These are phyloP conservation scores for Lutjanus argentimaculatus DNA, from an alignment of 2,797 vertebrate genomes.

Conservation along the genomic window DNA sequence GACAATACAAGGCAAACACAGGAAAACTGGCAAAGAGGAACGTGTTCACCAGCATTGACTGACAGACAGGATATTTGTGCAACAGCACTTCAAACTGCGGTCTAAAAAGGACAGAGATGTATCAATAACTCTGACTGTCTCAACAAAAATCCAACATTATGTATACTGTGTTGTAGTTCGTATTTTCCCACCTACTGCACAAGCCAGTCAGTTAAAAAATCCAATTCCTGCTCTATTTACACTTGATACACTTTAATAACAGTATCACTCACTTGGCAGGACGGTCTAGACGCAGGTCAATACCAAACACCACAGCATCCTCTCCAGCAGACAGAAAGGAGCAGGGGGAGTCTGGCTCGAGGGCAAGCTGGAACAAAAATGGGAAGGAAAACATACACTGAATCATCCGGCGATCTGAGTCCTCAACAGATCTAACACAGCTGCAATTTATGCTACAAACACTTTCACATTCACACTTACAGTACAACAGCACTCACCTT, in stretches of 20 bases:
- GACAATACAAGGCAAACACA: neutral
- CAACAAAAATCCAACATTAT: neutral
- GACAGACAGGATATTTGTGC: neutral
- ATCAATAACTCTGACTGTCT: neutral
- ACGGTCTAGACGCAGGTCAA: conserved; percentile 94
- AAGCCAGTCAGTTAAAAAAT: neutral
- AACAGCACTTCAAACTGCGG: neutral
- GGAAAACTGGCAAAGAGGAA: conserved; percentile 4
- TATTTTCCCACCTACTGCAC: neutral
- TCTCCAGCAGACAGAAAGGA: conserved; percentile 97
- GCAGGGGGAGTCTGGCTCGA: conserved; percentile 97
- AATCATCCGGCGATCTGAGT: neutral
- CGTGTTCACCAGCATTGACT: neutral
- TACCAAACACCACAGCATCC: conserved; percentile 96
- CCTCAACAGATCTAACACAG: neutral
- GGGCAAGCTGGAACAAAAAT: conserved; percentile 88
- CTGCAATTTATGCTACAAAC: neutral
- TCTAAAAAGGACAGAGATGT: neutral
- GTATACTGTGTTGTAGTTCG: neutral
- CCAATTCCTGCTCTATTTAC: neutral
- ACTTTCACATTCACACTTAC: no score
- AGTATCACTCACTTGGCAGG: conserved; percentile 92
- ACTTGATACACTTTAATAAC: neutral
- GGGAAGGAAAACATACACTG: neutral
- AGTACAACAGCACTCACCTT: conserved; percentile 82